Conservation (phyloP, 2,113 vertebrate genomes). For the Malurus alboscapulatus region DNA sequence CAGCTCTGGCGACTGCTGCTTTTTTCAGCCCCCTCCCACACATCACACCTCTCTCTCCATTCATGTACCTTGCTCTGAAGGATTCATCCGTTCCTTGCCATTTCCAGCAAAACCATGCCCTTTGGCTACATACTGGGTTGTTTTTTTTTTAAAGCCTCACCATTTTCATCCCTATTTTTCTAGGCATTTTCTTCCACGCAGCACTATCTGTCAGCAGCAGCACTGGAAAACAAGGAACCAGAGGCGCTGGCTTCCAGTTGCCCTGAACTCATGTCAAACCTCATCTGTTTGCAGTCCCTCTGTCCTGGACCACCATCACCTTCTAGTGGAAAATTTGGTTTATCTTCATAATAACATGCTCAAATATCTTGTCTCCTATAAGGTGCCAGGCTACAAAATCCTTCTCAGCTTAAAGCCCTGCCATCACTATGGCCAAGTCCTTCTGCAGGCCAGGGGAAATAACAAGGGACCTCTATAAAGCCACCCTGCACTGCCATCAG, state of each 20-base stretch:
- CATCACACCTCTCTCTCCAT: background rate
- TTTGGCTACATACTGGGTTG: background rate
- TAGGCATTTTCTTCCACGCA: background rate
- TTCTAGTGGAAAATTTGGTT: background rate
- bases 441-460: background rate
- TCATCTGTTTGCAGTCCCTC: background rate
- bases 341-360: background rate
- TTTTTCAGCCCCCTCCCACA: conserved; percentile 20
- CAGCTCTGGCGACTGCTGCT: background rate
- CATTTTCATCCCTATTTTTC: conserved; percentile 26
- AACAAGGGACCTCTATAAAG: background rate
- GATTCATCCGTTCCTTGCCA: background rate
- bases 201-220: background rate
- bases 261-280: background rate
- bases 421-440: background rate
- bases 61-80: background rate
- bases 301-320: background rate
- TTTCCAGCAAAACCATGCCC: conserved; percentile 7
- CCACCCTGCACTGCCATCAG: background rate
- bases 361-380: background rate
- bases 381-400: background rate
- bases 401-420: background rate
- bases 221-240: background rate
- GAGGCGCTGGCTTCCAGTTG: background rate
- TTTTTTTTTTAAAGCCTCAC: background rate